Evolutionary conservation across 2,797 vertebrate species (phyloP).

Genomic region (Labeo calbasu): DNA sequence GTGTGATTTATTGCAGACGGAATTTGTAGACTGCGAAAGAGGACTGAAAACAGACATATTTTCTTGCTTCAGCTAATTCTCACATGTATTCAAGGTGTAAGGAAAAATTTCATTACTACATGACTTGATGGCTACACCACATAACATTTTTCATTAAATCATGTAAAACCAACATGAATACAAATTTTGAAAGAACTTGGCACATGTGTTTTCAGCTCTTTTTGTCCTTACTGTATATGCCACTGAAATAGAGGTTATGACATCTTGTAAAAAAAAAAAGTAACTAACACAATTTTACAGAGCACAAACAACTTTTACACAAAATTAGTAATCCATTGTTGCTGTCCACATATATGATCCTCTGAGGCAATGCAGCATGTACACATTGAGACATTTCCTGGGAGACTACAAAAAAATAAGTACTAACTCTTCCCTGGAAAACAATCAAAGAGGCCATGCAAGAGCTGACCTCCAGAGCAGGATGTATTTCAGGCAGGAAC

Average conservation of each 20-base stretch:
- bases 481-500: not conserved
- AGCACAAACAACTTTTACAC: too few species aligned
- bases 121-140: not conserved
- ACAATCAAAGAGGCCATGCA: not conserved
- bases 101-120: not conserved
- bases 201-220: not conserved
- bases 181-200: not conserved
- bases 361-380: not conserved
- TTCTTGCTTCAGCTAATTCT: not conserved
- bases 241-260: not conserved
- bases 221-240: not conserved
- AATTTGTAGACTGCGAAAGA: not conserved
- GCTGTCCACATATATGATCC: not conserved
- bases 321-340: not conserved
- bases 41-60: not conserved
- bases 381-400: not conserved
- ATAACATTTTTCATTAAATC: not conserved
- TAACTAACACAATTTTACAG: too few species aligned
- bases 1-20: conserved; percentile 39
- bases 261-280: not conserved
- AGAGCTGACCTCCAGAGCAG: too few species aligned
- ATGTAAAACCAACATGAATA: not conserved
- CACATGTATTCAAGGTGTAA: not conserved
- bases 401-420: not conserved
- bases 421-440: not conserved